Evolutionary conservation across 1,140 invertebrate genomes (phyloP).

Genomic region (Heliconius nattereri): DNA sequence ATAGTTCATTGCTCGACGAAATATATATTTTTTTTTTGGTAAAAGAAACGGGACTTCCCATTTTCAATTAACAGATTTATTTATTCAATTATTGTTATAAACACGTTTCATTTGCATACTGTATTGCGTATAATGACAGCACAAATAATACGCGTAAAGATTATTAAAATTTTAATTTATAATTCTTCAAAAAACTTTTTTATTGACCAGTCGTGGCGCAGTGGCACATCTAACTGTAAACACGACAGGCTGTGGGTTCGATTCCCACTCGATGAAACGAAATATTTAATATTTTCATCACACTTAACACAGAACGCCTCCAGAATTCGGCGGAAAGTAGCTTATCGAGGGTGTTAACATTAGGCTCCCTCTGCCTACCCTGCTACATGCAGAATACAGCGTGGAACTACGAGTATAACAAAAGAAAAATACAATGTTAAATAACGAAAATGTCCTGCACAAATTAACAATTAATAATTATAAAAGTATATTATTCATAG

Average conservation of each 20-base stretch:
- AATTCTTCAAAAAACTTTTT: neutral
- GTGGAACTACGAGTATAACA: too few relatives aligned
- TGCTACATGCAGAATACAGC: too few relatives aligned
- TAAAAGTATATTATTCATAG: conserved; percentile 4
- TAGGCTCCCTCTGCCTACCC: too few relatives aligned
- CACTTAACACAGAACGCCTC: too few relatives aligned
- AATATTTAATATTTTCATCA: too few relatives aligned
- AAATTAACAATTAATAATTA: neutral
- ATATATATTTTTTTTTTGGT: conserved; percentile 14
- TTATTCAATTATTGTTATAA: conserved; percentile 5
- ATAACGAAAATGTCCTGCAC: neutral
- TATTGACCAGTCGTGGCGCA: too few relatives aligned
- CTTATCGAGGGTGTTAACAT: too few relatives aligned
- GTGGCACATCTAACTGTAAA: too few relatives aligned
- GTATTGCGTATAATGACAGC: neutral
- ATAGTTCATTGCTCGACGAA: conserved; percentile 14
- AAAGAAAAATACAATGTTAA: too few relatives aligned
- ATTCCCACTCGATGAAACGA: too few relatives aligned
- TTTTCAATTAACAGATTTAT: neutral
- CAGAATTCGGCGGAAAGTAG: too few relatives aligned
- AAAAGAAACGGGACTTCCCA: neutral
- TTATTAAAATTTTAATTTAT: neutral
- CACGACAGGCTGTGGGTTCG: too few relatives aligned
- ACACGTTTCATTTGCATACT: neutral
- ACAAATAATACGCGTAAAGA: neutral